Conservation (phyloP, 2,888 invertebrate genomes). For the Iphiclides podalirius region DNA sequence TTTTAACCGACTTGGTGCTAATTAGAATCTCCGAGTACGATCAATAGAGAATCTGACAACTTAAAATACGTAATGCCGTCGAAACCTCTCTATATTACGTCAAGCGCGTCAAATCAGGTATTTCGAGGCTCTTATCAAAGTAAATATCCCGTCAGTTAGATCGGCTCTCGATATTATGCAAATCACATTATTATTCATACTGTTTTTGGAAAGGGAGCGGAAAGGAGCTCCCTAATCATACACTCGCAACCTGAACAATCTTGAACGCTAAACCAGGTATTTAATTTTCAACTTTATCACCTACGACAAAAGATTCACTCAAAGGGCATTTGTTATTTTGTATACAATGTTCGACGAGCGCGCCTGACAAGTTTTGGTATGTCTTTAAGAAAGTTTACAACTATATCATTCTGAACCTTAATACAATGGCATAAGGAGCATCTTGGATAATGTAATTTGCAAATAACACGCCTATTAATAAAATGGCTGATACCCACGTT, state of each 20-base stretch:
- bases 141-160: slow-evolving; percentile 62
- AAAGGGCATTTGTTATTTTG: neutral
- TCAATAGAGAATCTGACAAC: no score
- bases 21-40: no score
- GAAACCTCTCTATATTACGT: no score
- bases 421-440: neutral
- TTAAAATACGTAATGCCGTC: no score
- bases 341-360: slow-evolving; percentile 7
- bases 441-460: neutral
- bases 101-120: slow-evolving; percentile 46
- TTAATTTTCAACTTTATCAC: slow-evolving; percentile 36
- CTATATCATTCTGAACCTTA: slow-evolving; percentile 40
- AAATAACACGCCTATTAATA: slow-evolving; percentile 20
- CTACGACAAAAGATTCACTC: slow-evolving; percentile 9
- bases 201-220: slow-evolving; percentile 73
- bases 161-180: slow-evolving; percentile 70
- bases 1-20: no score
- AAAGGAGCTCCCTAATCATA: slow-evolving; percentile 65
- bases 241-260: slow-evolving; percentile 27
- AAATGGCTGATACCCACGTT: slow-evolving; percentile 43
- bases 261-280: slow-evolving; percentile 27
- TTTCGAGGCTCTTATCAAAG: slow-evolving; percentile 58
- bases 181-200: slow-evolving; percentile 77
- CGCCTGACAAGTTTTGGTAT: slow-evolving; percentile 4
- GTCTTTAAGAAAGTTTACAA: slow-evolving; percentile 19